Evolutionary conservation across 1,140 invertebrate genomes (phyloP).

Genomic region (Calosoma granatense): DNA sequence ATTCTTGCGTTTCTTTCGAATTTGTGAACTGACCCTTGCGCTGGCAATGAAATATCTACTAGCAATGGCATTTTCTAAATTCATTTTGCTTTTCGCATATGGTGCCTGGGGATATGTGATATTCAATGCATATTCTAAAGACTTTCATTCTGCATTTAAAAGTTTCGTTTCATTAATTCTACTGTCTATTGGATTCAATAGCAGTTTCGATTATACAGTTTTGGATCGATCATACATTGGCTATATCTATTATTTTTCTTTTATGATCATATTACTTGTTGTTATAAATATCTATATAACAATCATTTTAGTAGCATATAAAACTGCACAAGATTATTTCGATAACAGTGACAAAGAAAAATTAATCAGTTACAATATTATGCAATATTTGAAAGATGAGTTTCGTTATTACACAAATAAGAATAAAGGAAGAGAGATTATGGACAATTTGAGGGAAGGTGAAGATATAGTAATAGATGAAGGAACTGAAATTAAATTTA

Average conservation of each 20-base stretch:
- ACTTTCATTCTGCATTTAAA: background rate
- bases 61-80: background rate
- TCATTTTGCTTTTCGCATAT: background rate
- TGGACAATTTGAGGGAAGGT: background rate
- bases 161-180: constrained; percentile 5
- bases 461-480: background rate
- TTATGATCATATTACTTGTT: background rate
- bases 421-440: background rate
- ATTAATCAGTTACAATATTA: background rate
- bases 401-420: background rate
- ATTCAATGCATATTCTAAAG: background rate
- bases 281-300: background rate
- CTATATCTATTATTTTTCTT: background rate
- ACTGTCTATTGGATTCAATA: background rate
- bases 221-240: background rate
- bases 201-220: background rate
- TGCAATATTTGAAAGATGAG: background rate
- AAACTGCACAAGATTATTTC: background rate
- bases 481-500: background rate
- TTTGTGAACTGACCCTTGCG: background rate
- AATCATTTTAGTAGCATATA: background rate
- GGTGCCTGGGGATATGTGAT: background rate
- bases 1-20: background rate
- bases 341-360: background rate
- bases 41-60: background rate